Evolutionary conservation across 2,797 vertebrate species (phyloP), one percentile per base, ranked within the genome.

Genomic region (Agapornis canus): DNA sequence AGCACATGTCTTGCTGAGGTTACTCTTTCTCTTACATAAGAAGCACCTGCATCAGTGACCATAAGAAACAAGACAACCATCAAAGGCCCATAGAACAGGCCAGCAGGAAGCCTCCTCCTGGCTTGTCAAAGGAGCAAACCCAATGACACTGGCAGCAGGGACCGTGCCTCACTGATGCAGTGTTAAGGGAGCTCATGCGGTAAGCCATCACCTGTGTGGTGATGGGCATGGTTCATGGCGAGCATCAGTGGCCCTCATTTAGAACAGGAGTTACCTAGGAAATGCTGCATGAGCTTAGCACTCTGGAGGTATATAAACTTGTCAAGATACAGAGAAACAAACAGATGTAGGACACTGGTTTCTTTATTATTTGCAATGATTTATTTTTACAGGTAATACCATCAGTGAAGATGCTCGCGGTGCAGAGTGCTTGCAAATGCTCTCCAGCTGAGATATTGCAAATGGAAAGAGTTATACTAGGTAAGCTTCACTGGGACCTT

Each of bases 401-500:
- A 95, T 98, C 93, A 39, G 96, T 99, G 86, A 98, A 97, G 97
- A 98, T 96, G 92, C 98, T 99, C 85, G 97, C 97, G 57, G 97
- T 94, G 96, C 98, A 97, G 97, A 98, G 98, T 95, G 98, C 98
- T 90, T 99, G 98, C 97, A 98, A 94, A 96, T 98, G 98, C 96
- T 98, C 98, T 52, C 98, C 98, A 49, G 98, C 98, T 11, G 98
- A 99, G 97, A 98, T 99, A 97, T 98, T 98, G 96, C 98, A 98
- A 96, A 99, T 98, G 98, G 98, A 99, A 98, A 98, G 98, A 96
- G 98, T 98, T 97, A 98, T 98, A 97, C 98, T 98, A 69, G 98
- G 98, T 97, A 99, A 98, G 97, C 98, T 99, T 97, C 98, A 98
- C 83, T 98, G 98, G 98, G 98, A 99, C 95, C 97, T 99, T 96